These are phyloP conservation scores for Antheraea mylitta DNA, from an alignment of 1,140 invertebrate species.

Conservation along the genomic window DNA sequence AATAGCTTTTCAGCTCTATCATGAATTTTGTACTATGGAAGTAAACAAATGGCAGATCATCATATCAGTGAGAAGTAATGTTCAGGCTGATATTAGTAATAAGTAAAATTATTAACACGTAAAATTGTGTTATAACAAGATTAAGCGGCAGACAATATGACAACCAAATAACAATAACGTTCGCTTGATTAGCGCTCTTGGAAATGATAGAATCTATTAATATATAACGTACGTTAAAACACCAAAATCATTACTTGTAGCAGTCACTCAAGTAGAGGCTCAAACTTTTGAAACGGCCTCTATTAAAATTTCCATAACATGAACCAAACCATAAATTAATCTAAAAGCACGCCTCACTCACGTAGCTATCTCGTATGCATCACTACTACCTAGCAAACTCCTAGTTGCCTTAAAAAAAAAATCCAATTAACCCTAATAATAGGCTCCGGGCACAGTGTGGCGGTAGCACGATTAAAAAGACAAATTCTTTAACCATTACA, in stretches of 20 bases:
- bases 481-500: constrained; percentile 73
- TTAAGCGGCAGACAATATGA: no score
- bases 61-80: no score
- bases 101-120: no score
- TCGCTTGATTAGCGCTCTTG: no score
- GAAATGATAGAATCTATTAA: no score
- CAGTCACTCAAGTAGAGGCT: not conserved
- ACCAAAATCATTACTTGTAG: not conserved
- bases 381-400: constrained; percentile 55
- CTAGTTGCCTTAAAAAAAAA: constrained; percentile 58
- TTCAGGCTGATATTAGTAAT: no score
- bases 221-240: not conserved
- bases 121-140: no score
- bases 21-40: no score
- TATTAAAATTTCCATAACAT: constrained; percentile 59
- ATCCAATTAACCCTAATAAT: constrained; percentile 78
- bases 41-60: no score
- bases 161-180: no score
- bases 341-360: constrained; percentile 54
- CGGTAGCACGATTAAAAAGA: constrained; percentile 75
- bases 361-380: constrained; percentile 50
- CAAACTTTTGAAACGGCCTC: constrained; percentile 22
- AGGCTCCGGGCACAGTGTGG: constrained; percentile 57
- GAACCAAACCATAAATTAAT: constrained; percentile 62
- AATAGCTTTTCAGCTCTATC: no score